A percentile compares a stretch with the other conserved stretches of the same genome.
These are phyloP conservation scores for Equus quagga DNA, from an alignment of 2,113 vertebrate genomes.

Conservation along the genomic window DNA sequence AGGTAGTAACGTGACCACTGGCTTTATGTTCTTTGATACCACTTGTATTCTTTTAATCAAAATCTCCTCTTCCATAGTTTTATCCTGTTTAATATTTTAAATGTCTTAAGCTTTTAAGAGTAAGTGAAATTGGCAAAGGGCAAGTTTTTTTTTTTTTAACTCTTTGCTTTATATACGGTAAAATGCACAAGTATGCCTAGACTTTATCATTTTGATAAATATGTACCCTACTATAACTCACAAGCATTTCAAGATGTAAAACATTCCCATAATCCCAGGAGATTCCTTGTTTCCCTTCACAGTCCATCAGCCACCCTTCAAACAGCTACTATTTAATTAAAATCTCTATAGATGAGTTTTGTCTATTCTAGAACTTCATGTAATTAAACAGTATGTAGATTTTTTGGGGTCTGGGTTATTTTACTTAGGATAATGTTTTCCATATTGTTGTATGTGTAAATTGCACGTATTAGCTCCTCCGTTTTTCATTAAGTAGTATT, in stretches of 20 bases:
- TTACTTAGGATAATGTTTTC: not conserved
- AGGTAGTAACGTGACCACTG: not conserved
- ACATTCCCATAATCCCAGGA: not conserved
- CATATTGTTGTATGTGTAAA: not conserved
- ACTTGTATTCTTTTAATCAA: not conserved
- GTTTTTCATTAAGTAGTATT: not conserved
- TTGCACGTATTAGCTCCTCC: not conserved
- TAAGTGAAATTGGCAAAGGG: not conserved
- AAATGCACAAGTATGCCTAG: not conserved
- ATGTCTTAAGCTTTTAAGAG: not conserved
- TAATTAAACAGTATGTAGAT: not conserved
- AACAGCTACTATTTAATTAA: not conserved
- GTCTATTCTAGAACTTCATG: not conserved
- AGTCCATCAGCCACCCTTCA: not conserved
- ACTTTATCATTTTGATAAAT: not conserved
- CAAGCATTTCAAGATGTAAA: no score
- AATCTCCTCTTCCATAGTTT: not conserved
- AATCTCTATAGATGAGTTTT: not conserved
- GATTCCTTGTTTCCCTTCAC: not conserved
- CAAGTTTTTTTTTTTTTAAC: not conserved
- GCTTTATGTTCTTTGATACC: not conserved
- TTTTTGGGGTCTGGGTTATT: not conserved
- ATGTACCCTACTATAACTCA: no score
- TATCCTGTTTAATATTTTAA: not conserved
- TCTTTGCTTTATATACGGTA: not conserved